Base-by-base conservation (phyloP, 2,797 vertebrate genomes). In the Typhlichthys eigenmanni region DNA sequence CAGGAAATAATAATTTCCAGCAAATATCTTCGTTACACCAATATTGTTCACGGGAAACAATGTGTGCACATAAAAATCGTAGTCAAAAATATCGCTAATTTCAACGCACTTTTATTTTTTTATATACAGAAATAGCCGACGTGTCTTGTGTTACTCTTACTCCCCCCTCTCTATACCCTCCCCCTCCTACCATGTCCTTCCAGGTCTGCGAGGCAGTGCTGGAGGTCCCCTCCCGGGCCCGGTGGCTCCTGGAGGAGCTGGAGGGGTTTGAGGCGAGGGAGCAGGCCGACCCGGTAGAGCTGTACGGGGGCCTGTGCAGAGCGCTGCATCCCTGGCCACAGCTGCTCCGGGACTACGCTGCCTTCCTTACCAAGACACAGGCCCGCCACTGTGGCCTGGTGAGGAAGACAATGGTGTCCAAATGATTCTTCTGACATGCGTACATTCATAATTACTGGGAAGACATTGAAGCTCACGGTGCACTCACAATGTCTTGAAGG, bases 301-400 rank as follows among this genome's bases (percentile, higher is more conserved):
- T 96, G 13, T 95, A 92, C 0, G 58, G 48, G 43, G 85, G 88
- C 0, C 85, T 98, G 8, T 91, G 84, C 38, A 45, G 61, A 0
- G 66, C 96, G 1, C 64, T 98, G 62, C 81, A 47, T 0, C 92
- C 93, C 0, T 97, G 94, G 94, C 96, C 96, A 0, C 94, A 96
- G 83, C 78, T 98, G 38, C 88, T 97, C 8, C 86, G 88, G 1
- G 96, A 98, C 67, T 98, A 95, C 1, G 95, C 96, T 0, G 96
- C 95, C n/a, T 98, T 98, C 68, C 88, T 98, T 6, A 77, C 92
- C 7, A 93, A 85, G 0, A 91, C 91, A 19, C 95, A 98, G 74
- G 96, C 95, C 0, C 59, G 84, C 62, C 88, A 92, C 84, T 98
- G 96, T 32, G 95, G 95, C 0, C 87, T 97, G 92, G 96, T 98